Conservation (phyloP, 2,888 invertebrate genomes). For the Tridacna gigas region DNA sequence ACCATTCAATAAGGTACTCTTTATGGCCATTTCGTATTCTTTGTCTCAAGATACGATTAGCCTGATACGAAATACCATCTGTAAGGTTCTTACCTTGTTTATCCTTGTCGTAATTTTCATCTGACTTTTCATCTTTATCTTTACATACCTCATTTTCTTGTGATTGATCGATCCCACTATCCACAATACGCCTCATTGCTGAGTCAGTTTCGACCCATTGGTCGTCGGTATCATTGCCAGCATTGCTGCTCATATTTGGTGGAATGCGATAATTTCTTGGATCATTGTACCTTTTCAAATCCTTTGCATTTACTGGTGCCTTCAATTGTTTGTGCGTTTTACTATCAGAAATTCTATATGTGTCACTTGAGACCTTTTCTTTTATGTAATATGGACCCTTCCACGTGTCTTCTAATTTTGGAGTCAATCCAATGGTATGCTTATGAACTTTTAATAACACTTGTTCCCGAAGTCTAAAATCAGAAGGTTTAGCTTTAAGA, state of each 20-base stretch:
- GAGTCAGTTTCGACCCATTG: neutral
- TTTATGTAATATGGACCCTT: conserved; percentile 33
- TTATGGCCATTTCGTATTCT: conserved; percentile 22
- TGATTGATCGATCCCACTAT: neutral
- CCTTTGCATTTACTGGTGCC: neutral
- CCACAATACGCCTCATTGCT: neutral
- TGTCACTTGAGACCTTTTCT: conserved; percentile 27
- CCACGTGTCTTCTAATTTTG: conserved; percentile 42
- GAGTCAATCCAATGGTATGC: conserved; percentile 14
- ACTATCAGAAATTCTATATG: conserved; percentile 30
- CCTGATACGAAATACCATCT: conserved; percentile 24
- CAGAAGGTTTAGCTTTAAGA: conserved; percentile 37
- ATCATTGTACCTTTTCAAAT: conserved; percentile 15
- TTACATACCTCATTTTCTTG: neutral
- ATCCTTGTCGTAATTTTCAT: neutral
- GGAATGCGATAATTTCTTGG: neutral
- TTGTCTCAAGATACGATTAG: conserved; percentile 30
- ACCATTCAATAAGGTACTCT: conserved; percentile 37
- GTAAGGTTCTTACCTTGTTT: neutral
- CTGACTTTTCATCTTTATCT: neutral
- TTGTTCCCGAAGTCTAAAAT: conserved; percentile 27
- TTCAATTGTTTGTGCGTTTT: conserved; percentile 19
- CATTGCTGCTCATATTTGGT: neutral
- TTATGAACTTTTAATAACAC: conserved; percentile 36
- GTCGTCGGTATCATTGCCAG: neutral